Evolutionary conservation across 2,113 vertebrate species (phyloP).

Genomic region (Agelaius phoeniceus): DNA sequence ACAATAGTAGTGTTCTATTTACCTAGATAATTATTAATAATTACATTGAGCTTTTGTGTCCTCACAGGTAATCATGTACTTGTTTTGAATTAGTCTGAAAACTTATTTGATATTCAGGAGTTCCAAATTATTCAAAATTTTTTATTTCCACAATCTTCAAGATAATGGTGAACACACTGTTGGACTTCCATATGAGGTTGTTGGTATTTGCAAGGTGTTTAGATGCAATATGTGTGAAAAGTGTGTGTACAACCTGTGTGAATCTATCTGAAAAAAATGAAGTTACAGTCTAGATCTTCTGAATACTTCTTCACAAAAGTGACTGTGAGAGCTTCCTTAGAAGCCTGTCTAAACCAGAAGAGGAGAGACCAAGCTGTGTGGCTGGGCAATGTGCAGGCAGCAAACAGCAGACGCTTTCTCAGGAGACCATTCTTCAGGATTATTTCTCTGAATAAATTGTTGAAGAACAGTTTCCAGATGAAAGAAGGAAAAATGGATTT

Average conservation of each 20-base stretch:
- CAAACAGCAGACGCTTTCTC: neutral
- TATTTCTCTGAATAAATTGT: neutral
- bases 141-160: neutral
- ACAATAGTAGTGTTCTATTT: neutral
- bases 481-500: neutral
- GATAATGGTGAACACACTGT: neutral
- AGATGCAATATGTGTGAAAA: neutral
- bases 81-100: neutral
- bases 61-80: rapidly evolving
- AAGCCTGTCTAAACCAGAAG: neutral
- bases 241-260: neutral
- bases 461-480: neutral
- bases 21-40: neutral
- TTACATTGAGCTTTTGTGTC: neutral
- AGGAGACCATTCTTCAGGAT: neutral
- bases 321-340: neutral
- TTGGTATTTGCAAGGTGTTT: neutral
- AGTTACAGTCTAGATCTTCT: neutral
- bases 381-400: neutral
- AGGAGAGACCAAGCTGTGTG: neutral
- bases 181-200: neutral
- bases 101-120: neutral
- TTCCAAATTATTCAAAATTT: neutral
- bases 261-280: neutral
- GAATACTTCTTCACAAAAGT: neutral